These are phyloP conservation scores for Drosophila nigromelanica DNA, from an alignment of 1,140 invertebrate species.

Conservation along the genomic window DNA sequence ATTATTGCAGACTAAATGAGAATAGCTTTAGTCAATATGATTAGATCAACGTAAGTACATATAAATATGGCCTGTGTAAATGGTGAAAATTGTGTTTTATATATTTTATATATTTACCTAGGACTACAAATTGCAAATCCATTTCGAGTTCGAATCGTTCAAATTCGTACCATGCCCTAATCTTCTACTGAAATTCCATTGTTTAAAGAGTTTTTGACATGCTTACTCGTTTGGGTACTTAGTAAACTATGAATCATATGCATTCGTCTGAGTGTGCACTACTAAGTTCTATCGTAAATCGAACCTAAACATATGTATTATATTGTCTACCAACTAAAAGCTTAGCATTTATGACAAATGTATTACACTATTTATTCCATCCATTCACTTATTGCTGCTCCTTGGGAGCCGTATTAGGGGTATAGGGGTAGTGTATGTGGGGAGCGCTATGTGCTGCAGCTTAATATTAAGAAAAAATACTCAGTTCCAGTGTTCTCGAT, in stretches of 20 bases:
- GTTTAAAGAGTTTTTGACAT: conserved; percentile 3
- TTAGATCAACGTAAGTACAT: conserved; percentile 45
- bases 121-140: conserved; percentile 50
- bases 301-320: conserved; percentile 1
- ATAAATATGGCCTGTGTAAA: conserved; percentile 48
- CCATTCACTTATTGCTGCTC: conserved; percentile 72
- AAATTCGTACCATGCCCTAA: neutral
- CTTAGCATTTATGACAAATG: conserved; percentile 74
- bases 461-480: conserved; percentile 77
- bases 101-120: conserved; percentile 28
- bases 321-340: conserved; percentile 40
- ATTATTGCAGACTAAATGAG: conserved; percentile 48
- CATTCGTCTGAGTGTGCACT: conserved; percentile 10
- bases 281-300: conserved; percentile 1
- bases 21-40: conserved; percentile 41
- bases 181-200: conserved; percentile 26
- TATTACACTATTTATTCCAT: conserved; percentile 68
- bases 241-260: conserved; percentile 23
- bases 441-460: conserved; percentile 49
- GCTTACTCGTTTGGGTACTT: conserved; percentile 32
- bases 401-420: conserved; percentile 73
- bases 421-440: conserved; percentile 17
- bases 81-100: conserved; percentile 33
- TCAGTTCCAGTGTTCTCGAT: conserved; percentile 79
- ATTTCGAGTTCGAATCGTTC: conserved; percentile 30